Conservation (phyloP, 2,113 vertebrate species). For the Oryzias curvinotus region DNA sequence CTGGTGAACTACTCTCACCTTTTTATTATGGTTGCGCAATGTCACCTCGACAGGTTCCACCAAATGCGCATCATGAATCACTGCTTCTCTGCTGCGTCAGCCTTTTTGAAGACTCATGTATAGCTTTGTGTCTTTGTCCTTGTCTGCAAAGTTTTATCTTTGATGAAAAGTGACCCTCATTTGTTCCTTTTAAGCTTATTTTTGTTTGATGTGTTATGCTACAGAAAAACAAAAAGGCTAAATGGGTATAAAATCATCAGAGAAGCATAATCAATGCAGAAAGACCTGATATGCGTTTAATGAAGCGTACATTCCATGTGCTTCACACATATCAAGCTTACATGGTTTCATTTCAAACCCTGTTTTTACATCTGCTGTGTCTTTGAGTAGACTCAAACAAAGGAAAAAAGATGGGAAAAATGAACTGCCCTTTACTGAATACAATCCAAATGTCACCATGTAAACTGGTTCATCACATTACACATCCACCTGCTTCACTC, state of each 20-base stretch:
- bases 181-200: conserved; percentile 5
- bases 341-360: neutral
- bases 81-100: conserved; percentile 31
- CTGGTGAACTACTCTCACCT: conserved; percentile 14
- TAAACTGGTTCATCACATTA: too few species aligned
- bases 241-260: conserved; percentile 3
- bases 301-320: neutral
- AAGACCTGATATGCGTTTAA: neutral
- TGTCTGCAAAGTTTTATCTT: conserved; percentile 21
- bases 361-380: neutral
- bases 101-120: conserved; percentile 8
- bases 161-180: conserved; percentile 4
- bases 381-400: neutral
- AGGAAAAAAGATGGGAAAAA: neutral
- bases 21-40: conserved; percentile 16
- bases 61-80: conserved; percentile 31
- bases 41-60: conserved; percentile 1
- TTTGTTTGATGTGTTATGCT: conserved; percentile 1
- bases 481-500: too few species aligned
- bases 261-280: conserved; percentile 10
- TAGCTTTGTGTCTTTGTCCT: conserved; percentile 37
- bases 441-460: too few species aligned
- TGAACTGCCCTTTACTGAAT: too few species aligned
- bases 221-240: neutral
- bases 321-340: neutral